Conservation (phyloP, 2,888 invertebrate genomes). For the Palloptera scutellata region DNA sequence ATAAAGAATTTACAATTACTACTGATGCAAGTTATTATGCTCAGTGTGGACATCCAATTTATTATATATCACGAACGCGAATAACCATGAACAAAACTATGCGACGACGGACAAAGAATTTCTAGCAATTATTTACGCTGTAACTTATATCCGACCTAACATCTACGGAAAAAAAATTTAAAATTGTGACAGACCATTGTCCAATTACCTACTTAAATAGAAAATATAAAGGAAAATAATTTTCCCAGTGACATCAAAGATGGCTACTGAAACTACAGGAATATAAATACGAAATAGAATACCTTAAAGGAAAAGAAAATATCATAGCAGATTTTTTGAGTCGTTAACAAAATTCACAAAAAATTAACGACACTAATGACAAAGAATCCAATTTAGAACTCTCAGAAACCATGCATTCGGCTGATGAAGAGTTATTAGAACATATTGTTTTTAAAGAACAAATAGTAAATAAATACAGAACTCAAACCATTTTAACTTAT, state of each 20-base stretch:
- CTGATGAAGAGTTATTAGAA: slow-evolving; percentile 12
- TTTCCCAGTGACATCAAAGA: slow-evolving; percentile 22
- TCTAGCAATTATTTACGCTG: not conserved
- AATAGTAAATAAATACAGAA: slow-evolving; percentile 22
- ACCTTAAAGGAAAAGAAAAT: slow-evolving; percentile 10
- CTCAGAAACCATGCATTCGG: slow-evolving; percentile 19
- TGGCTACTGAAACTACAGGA: slow-evolving; percentile 24
- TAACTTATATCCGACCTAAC: too few species aligned
- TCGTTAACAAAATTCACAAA: slow-evolving; percentile 11
- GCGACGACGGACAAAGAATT: slow-evolving; percentile 10
- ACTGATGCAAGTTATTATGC: slow-evolving; percentile 26
- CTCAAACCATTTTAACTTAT: slow-evolving; percentile 19
- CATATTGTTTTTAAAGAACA: slow-evolving; percentile 12
- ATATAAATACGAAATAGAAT: slow-evolving; percentile 5
- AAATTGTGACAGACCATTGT: not conserved
- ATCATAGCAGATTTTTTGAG: slow-evolving; percentile 18
- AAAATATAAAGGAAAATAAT: slow-evolving; percentile 27
- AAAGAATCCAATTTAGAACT: not conserved
- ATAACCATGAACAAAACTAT: slow-evolving; percentile 21
- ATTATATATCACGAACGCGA: slow-evolving; percentile 26
- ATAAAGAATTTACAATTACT: slow-evolving; percentile 27
- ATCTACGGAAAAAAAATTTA: too few species aligned
- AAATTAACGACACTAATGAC: not conserved
- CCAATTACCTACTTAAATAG: slow-evolving; percentile 27
- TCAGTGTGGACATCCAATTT: slow-evolving; percentile 28